Conservation (phyloP, 2,797 vertebrate genomes). For the Danio jaintianensis region DNA sequence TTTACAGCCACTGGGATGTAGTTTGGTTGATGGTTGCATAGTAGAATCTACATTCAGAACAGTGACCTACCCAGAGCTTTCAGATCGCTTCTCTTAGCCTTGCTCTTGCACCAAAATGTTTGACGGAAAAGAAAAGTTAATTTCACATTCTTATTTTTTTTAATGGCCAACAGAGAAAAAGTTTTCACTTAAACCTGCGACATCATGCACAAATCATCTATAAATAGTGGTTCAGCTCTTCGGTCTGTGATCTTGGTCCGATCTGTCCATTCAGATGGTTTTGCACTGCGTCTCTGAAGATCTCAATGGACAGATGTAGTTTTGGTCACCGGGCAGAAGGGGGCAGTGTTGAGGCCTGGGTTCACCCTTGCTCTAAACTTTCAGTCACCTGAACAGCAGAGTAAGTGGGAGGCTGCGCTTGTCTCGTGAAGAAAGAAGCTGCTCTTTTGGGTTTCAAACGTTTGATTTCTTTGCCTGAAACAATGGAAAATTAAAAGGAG, state of each 20-base stretch:
- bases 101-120: conserved; percentile 10
- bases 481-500: conserved; percentile 19
- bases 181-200: conserved; percentile 24
- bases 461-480: conserved; percentile 88
- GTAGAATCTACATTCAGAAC: conserved; percentile 48
- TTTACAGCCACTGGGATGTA: conserved; percentile 26
- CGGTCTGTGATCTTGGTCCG: conserved; percentile 77
- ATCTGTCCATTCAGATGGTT: conserved; percentile 64
- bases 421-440: conserved; percentile 87
- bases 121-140: not conserved
- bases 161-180: not conserved
- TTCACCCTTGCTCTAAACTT: conserved; percentile 84
- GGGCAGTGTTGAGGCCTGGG: not conserved
- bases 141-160: conserved; percentile 33
- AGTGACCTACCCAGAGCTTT: not conserved
- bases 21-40: conserved; percentile 51
- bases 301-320: conserved; percentile 72
- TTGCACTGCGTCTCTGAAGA: conserved; percentile 57
- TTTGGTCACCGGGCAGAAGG: conserved; percentile 75
- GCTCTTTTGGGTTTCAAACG: conserved; percentile 90
- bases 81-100: not conserved
- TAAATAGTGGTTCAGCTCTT: conserved; percentile 51
- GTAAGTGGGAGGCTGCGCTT: conserved; percentile 78
- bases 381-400: conserved; percentile 82
- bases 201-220: conserved; percentile 25